Conservation (phyloP, 2,113 vertebrate species). For the Erythrolamprus reginae region DNA sequence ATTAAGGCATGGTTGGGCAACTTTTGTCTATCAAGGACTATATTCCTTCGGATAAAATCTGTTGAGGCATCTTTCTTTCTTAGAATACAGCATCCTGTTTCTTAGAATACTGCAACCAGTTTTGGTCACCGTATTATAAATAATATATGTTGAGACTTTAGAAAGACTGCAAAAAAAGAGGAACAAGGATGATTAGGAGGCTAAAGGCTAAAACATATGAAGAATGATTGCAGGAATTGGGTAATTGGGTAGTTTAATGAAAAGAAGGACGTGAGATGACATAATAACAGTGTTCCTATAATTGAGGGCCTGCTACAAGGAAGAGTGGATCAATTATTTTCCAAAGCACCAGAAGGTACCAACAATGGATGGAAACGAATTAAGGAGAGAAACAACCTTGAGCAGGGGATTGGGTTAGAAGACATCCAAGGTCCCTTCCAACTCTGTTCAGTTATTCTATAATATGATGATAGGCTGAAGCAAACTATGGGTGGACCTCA, state of each 20-base stretch:
- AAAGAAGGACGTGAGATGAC: not conserved
- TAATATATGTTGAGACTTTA: not conserved
- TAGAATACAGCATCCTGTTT: not conserved
- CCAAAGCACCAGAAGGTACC: not conserved
- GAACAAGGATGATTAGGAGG: not conserved
- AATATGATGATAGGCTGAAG: not conserved
- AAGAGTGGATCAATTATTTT: not conserved
- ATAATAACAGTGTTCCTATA: not conserved
- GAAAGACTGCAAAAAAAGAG: not conserved
- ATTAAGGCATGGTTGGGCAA: not conserved
- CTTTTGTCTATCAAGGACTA: not conserved
- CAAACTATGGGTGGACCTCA: not conserved
- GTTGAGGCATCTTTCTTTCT: not conserved
- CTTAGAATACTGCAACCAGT: not conserved
- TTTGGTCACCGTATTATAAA: not conserved
- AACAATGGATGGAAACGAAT: not conserved
- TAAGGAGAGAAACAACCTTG: not conserved
- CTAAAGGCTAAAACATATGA: not conserved
- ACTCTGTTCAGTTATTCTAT: not conserved
- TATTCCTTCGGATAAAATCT: not conserved
- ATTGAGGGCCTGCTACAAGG: not conserved
- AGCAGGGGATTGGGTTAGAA: not conserved
- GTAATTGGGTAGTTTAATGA: not conserved
- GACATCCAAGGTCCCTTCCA: not conserved
- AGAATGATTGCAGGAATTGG: not conserved